Evolutionary conservation across 2,113 vertebrate species (phyloP), one percentile per base, ranked within the genome.

Genomic region (Hemibagrus wyckioides): DNA sequence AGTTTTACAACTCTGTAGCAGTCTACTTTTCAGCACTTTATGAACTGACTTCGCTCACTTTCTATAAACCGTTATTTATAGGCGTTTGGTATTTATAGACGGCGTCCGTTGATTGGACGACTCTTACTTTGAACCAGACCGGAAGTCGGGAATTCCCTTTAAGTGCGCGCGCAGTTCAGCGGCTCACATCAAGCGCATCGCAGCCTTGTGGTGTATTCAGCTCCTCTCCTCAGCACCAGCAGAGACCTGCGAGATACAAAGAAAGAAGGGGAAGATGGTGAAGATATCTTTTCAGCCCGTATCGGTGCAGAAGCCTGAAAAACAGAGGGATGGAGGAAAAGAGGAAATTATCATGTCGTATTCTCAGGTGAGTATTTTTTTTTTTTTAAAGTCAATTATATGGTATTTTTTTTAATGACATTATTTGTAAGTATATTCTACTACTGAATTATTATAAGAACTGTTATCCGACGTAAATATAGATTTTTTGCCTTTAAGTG

Each of bases 281-380:
- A 97, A 97, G 95, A 97, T 98, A 89, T 96, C 96, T 5, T 97
- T 97, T 88, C 96, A 97, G 92, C 91, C 95, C 36, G 94, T 96
- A 6, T 92, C 95, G 89, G 93, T 91, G 75, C 92, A 96, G 92
- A 98, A 98, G 92, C 91, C 92, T 17, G 96, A 97, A 86, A 97
- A 97, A 91, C 92, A 94, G 82, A 89, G 83, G 76, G 93, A 95
- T 83, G 94, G 76, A 89, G 89, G 89, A 87, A 94, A 92, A 85
- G 87, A 90, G 0, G 94, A 97, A 91, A 94, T 96, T 80, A 90
- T 94, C 79, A 93, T 97, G 89, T 95, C 96, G 17, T 94, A 93
- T 85, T 91, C 91, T 90, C 92, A 95, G 83, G 95, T 96, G 92
- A 95, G 94, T 95, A n/a, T 90, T 87, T 33, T 61, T 28, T 52